Evolutionary conservation across 1,140 invertebrate species (phyloP).

Genomic region (Ephestia elutella): DNA sequence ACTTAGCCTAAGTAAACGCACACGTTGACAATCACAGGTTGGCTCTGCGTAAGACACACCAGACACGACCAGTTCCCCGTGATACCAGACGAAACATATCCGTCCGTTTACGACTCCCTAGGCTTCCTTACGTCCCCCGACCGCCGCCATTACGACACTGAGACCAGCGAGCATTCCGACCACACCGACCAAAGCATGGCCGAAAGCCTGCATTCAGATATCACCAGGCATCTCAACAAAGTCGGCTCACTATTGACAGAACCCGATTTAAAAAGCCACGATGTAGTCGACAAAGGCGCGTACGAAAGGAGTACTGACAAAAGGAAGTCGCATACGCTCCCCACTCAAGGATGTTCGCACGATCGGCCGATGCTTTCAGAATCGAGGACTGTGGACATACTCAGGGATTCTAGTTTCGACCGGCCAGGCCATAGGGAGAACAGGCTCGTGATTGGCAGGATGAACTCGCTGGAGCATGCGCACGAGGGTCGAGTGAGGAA

Average conservation of each 20-base stretch:
- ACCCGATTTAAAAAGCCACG: constrained; percentile 31
- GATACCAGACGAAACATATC: constrained; percentile 79
- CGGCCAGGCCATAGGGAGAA: constrained; percentile 43
- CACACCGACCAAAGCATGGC: constrained; percentile 66
- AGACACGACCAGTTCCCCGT: constrained; percentile 90
- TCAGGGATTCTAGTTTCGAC: constrained; percentile 59
- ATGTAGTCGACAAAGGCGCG: constrained; percentile 38
- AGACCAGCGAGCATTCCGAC: constrained; percentile 66
- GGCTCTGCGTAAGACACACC: constrained; percentile 88
- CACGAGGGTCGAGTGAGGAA: constrained; percentile 71
- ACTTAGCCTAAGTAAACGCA: too few relatives aligned
- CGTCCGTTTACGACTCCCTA: constrained; percentile 36
- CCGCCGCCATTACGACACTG: constrained; percentile 53
- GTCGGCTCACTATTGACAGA: constrained; percentile 30
- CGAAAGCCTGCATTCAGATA: constrained; percentile 61
- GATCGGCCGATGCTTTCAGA: constrained; percentile 78
- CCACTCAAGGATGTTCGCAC: constrained; percentile 63
- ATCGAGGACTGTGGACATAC: constrained; percentile 76
- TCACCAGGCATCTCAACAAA: constrained; percentile 34
- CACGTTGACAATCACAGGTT: constrained; percentile 78
- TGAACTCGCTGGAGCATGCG: constrained; percentile 62
- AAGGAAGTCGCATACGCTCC: constrained; percentile 74
- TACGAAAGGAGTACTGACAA: constrained; percentile 43
- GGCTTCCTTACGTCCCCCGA: constrained; percentile 48
- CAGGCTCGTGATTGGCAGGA: constrained; percentile 48